Base-by-base conservation (phyloP, 1,140 invertebrate genomes). In the Drosophila punjabiensis region DNA sequence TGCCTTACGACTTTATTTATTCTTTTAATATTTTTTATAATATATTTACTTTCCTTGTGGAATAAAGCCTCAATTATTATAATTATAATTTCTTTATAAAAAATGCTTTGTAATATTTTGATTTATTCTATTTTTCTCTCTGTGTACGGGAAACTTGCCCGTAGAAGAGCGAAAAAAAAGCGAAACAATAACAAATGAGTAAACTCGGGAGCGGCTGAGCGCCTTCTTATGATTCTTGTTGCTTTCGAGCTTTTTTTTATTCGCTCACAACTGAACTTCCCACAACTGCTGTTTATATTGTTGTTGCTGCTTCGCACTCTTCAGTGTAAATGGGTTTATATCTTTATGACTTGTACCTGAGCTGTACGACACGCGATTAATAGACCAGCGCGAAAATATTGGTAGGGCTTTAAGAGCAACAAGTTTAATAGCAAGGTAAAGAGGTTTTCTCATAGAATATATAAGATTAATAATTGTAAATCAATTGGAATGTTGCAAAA, bases 241-340 rank as follows among this genome's bases (percentile, higher is more conserved):
- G 14, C 30, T 64, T 50, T 58, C 16, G 32, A 52, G 53, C 45
- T 53, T 70, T 66, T 37, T 55, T 24, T 33, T 30, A 14, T 18
- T 18, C 48, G 64, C 50, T 69, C 37, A 16, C 48, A 69, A 24
- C 30, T 62, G 8, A 48, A 64, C 28, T 48, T 76, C 61, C 66
- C 63, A 60, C 28, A 66, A 64, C 20, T 43, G 69, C 37, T 56
- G 28, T 50, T 65, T 30, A 33, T 66, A 37, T 69, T 69, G 47
- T 60, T 76, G 48, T 76, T 65, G 48, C 18, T 48, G 41, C 47
- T 39, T 52, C 50, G 45, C 62, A 53, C 59, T 63, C 63, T 65
- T 56, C 48, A 47, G 73, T 58, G 64, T 70, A 80, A 70, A 89
- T 83, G 64, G 67, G 86, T 88, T 88, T 90, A 81, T 88, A 90